phyloP scores from a whole-genome alignment of 1,140 invertebrate species.

The Trichonephila inaurata region DNA sequence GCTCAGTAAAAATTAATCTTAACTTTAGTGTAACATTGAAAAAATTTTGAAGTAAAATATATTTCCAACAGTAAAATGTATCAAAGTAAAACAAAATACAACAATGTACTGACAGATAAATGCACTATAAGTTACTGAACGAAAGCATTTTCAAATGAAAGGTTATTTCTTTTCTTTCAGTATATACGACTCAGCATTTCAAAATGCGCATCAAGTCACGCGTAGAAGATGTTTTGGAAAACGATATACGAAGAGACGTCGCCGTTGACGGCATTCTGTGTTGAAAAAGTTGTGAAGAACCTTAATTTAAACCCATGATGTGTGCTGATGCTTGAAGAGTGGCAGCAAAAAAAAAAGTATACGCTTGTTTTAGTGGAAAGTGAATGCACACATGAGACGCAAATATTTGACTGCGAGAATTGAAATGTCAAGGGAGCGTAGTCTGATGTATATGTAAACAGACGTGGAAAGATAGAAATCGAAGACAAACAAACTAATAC shows the following conservation, averaged over 20 bases:
- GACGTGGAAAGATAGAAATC: constrained; percentile 33
- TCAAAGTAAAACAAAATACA: too few species aligned
- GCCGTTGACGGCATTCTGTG: background rate
- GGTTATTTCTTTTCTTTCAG: too few species aligned
- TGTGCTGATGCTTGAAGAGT: background rate
- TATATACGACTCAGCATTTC: too few species aligned
- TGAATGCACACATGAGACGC: background rate
- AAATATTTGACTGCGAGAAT: constrained; percentile 52
- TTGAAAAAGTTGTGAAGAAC: background rate
- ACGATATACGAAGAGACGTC: background rate
- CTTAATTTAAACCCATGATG: constrained; percentile 2
- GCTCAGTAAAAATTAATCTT: too few species aligned
- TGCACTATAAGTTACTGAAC: too few species aligned
- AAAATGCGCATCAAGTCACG: too few species aligned
- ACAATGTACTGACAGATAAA: background rate
- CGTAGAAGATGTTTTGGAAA: too few species aligned
- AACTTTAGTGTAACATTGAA: too few species aligned
- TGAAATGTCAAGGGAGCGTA: constrained; percentile 35
- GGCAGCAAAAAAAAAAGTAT: background rate
- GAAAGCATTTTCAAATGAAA: too few species aligned
- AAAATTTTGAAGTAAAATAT: too few species aligned
- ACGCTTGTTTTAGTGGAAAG: constrained; percentile 21
- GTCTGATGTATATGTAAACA: constrained; percentile 49
- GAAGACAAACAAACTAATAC: constrained; percentile 44
- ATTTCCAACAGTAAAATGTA: too few species aligned